Evolutionary conservation across 2,113 vertebrate genomes (phyloP), one percentile per base, ranked within the genome.

Genomic region (Leiothrix lutea): DNA sequence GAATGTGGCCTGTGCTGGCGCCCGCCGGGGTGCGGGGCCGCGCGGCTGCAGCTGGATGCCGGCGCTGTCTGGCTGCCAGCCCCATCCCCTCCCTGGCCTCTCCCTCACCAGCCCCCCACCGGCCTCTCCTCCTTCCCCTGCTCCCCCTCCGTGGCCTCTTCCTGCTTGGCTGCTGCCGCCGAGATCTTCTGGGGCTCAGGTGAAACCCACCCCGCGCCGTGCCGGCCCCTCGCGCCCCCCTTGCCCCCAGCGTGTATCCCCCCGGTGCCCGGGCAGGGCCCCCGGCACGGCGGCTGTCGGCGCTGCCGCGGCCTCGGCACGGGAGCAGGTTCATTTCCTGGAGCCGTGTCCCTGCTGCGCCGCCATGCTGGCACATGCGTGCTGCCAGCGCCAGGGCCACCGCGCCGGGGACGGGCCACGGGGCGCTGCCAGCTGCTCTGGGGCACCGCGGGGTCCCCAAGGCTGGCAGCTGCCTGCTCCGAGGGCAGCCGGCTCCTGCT

Each of bases 91-190:
- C 94, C 92, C 92, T 44, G 90, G 92, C 94, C 90, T 92, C 92
- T 88, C 94, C 95, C 95, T 91, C 71, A 26, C 66, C 90, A 81
- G 92, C 95, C 92, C 93, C 94, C 94, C 83, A 54, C 94, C 61
- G 89, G 94, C 94, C 94, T 94, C 95, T 89, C 77, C 87, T 88
- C 92, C 90, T 86, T 95, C 94, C 87, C 80, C 69, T 11, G 77
- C 95, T 89, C 92, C 94, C 95, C 92, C 90, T 95, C 87, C 25
- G 36, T 0, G 94, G 95, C 95, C 95, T 94, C 95, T 96, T 96
- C 95, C 95, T 96, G 95, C 94, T 95, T 35, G 80, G 86, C 95
- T 31, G 75, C 86, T 8, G 92, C 82, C 2, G 66, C 47, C 5
- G 36, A 42, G 62, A 86, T 86, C 94, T 78, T 56, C 75, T 29